Evolutionary conservation across 2,113 vertebrate genomes (phyloP), one percentile per base, ranked within the genome.

Genomic region (Corydoras maculifer): DNA sequence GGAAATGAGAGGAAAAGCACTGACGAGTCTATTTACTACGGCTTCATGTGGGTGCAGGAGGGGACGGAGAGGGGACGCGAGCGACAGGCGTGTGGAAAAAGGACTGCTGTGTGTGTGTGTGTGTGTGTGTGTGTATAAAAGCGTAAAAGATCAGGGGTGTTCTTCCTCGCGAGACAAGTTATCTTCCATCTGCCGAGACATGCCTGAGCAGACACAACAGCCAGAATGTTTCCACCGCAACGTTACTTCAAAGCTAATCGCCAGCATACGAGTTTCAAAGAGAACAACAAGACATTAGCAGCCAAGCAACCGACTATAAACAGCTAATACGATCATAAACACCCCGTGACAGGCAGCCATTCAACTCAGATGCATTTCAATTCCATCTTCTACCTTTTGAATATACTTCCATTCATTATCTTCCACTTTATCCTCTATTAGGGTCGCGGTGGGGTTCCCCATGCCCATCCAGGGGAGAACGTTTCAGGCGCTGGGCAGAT

Each of bases 141-240:
- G 57, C 14, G 49, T 54, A 48, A 32, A 49, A 18, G 25, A 31
- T 58, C 61, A 59, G 48, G 63, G n/a, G 58, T 49, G n/a, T 49
- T 54, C 55, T 67, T 57, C 31, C 64, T 18, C 61, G 18, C 54
- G 48, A 4, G 7, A 9, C 61, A 70, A 48, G 32, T 50, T 58
- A 72, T 72, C 70, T 65, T 59, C 35, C 14, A 9, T 73, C 29
- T 32, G 55, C 43, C 31, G 15, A n/a, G 53, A 35, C 62, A 60
- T 74, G 50, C 30, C 50, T 62, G 32, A 62, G 31, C 35, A 74
- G 72, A 68, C 65, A 74, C 72, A 74, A 74, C 72, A 74, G 65
- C 51, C 65, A 15, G 13, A 9, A 68, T 58, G 48, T 48, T 68
- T 68, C 72, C 72, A 57, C 54, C 31, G 62, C 31, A 51, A 29